Evolutionary conservation across 2,888 invertebrate species (phyloP).

Genomic region (Calephelis perditalis): DNA sequence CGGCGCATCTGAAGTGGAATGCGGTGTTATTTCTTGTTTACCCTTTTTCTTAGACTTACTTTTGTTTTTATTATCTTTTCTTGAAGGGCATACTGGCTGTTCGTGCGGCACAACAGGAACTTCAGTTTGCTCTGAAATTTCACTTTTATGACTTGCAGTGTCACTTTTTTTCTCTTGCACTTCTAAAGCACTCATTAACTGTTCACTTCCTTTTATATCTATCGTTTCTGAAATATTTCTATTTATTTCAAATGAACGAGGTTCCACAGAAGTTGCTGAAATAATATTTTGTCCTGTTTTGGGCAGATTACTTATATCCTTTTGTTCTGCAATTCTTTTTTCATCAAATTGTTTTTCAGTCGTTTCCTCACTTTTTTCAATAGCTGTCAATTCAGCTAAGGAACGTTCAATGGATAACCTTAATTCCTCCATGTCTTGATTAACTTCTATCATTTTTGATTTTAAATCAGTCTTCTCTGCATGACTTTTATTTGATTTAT

Average conservation of each 20-base stretch:
- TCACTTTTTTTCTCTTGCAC: not conserved
- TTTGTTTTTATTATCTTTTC: conserved; percentile 59
- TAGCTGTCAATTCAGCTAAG: conserved; percentile 55
- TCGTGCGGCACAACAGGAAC: conserved; percentile 27
- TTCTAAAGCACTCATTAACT: not conserved
- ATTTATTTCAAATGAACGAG: not conserved
- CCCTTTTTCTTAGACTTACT: conserved; percentile 59
- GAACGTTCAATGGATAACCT: conserved; percentile 63
- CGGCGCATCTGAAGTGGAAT: conserved; percentile 19
- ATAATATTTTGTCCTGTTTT: not conserved
- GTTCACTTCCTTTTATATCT: not conserved
- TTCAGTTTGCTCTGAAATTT: conserved; percentile 11
- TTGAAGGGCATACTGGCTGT: conserved; percentile 44
- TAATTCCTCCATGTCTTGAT: conserved; percentile 65
- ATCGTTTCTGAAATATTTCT: not conserved
- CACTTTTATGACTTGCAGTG: not conserved
- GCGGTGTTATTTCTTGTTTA: conserved; percentile 42
- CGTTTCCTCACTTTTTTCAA: conserved; percentile 51
- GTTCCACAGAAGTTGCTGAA: not conserved
- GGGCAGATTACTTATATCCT: not conserved
- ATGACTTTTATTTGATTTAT: conserved; percentile 23
- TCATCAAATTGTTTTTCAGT: conserved; percentile 37
- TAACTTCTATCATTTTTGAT: conserved; percentile 68
- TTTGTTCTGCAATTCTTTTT: not conserved
- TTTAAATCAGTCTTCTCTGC: conserved; percentile 59